These are phyloP conservation scores for Octodon degus DNA, from an alignment of 2,113 vertebrate genomes.

Conservation along the genomic window DNA sequence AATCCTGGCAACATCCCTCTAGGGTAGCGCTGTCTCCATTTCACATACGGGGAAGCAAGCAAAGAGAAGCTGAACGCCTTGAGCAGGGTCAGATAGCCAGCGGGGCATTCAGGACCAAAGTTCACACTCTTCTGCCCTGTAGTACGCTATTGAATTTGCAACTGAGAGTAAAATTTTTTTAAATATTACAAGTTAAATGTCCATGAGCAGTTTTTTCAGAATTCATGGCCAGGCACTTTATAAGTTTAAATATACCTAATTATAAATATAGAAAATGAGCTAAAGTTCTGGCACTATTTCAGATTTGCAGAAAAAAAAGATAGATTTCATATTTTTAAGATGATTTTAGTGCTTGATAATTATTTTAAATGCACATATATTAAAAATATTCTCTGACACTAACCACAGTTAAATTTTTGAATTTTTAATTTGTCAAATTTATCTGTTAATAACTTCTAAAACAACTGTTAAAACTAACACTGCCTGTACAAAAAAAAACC, in stretches of 20 bases:
- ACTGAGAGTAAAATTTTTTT: neutral
- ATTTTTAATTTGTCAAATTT: conserved; percentile 77
- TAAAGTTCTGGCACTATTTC: conserved; percentile 46
- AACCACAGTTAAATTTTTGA: conserved; percentile 71
- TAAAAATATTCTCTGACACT: conserved; percentile 70
- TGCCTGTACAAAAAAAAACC: conserved; percentile 31
- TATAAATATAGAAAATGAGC: conserved; percentile 56
- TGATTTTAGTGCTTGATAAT: conserved; percentile 72
- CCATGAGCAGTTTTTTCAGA: neutral
- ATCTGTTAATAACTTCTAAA: conserved; percentile 74
- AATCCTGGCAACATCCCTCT: neutral
- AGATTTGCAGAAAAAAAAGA: conserved; percentile 53
- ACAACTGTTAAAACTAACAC: conserved; percentile 75
- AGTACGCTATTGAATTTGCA: neutral
- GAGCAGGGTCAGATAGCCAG: neutral
- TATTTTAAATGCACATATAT: conserved; percentile 77
- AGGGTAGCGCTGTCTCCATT: conserved; percentile 37
- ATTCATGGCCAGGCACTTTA: neutral
- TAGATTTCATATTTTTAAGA: conserved; percentile 70
- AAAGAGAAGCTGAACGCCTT: neutral
- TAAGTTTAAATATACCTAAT: conserved; percentile 38
- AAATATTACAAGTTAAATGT: conserved; percentile 13
- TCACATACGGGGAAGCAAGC: conserved; percentile 32
- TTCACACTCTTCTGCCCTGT: neutral
- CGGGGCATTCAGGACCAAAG: neutral